Evolutionary conservation across 2,797 vertebrate genomes (phyloP).

Genomic region (Catostomus latipinnis): DNA sequence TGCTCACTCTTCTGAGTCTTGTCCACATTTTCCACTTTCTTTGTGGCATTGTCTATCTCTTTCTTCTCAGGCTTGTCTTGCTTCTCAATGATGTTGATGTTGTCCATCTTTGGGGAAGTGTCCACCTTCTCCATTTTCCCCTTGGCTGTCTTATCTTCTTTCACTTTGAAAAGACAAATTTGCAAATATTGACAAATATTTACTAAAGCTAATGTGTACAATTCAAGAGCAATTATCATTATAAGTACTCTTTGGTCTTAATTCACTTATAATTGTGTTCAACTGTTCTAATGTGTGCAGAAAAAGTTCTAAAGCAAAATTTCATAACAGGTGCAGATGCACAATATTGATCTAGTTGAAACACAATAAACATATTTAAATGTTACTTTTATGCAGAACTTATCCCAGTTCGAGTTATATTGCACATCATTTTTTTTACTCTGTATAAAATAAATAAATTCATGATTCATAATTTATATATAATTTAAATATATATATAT

Average conservation of each 20-base stretch:
- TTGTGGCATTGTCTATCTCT: constrained; percentile 51
- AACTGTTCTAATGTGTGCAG: no score
- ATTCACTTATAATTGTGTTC: no score
- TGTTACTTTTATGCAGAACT: no score
- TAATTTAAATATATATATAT: no score
- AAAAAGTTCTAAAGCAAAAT: no score
- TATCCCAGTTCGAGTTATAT: no score
- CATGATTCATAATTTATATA: no score
- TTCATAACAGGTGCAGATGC: no score
- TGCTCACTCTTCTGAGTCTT: constrained; percentile 67
- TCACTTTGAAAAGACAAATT: constrained; percentile 66
- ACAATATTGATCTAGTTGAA: no score
- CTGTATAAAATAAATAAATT: no score
- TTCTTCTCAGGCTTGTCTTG: constrained; percentile 65
- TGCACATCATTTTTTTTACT: no score
- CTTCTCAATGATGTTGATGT: constrained; percentile 41
- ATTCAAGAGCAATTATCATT: background rate
- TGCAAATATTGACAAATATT: background rate
- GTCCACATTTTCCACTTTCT: constrained; percentile 63
- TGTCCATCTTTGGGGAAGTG: constrained; percentile 48
- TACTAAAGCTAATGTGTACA: background rate
- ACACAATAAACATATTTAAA: no score
- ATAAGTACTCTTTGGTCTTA: background rate
- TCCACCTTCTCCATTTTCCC: constrained; percentile 71
- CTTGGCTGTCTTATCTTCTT: constrained; percentile 69